These are phyloP conservation scores for Torymus tubicola DNA, from an alignment of 2,888 invertebrate species.

Conservation along the genomic window DNA sequence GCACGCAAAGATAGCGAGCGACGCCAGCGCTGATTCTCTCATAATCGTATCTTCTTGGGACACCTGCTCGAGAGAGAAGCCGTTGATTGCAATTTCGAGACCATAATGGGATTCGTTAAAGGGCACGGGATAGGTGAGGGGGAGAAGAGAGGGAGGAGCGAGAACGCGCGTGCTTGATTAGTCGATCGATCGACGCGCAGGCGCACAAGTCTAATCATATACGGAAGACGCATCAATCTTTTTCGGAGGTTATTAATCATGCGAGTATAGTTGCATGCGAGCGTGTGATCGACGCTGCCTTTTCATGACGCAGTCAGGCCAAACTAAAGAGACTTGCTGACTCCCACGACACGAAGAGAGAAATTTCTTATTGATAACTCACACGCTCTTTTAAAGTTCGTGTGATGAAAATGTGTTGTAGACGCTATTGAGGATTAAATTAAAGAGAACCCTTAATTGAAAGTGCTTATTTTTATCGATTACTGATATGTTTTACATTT, in stretches of 20 bases:
- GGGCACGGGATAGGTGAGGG: background rate
- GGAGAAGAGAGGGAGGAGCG: constrained; percentile 26
- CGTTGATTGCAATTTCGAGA: constrained; percentile 51
- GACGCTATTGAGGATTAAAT: no score
- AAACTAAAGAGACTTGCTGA: no score
- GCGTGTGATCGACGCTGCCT: no score
- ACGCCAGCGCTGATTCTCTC: background rate
- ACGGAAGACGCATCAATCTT: background rate
- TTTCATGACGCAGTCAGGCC: no score
- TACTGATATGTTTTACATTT: no score
- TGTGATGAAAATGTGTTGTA: no score
- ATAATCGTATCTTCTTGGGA: background rate
- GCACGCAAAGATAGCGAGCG: background rate
- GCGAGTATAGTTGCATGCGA: no score
- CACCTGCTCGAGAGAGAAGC: background rate
- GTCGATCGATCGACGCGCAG: constrained; percentile 10
- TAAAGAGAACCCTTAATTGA: no score
- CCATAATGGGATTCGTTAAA: constrained; percentile 44
- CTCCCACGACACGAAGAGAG: no score
- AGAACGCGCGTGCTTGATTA: constrained; percentile 1
- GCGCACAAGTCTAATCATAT: constrained; percentile 1
- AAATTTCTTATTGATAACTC: no score
- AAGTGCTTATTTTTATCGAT: no score
- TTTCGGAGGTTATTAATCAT: background rate
- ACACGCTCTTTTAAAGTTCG: no score